These are phyloP conservation scores for Corbicula japonica DNA, from an alignment of 2,888 invertebrate species.

Conservation along the genomic window DNA sequence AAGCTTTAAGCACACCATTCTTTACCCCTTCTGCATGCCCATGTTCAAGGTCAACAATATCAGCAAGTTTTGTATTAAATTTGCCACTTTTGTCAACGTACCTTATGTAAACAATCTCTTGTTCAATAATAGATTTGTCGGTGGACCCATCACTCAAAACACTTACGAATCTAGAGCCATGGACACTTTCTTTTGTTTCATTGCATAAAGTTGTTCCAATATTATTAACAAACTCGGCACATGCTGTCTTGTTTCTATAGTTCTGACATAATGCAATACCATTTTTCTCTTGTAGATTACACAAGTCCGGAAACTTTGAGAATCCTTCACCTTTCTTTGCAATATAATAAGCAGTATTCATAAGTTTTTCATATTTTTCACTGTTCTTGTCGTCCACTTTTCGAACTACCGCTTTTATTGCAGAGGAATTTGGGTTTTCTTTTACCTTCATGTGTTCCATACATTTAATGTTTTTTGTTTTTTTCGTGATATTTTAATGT, in stretches of 20 bases:
- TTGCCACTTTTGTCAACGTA: conserved; percentile 27
- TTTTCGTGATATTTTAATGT: too few species aligned
- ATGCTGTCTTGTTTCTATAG: conserved; percentile 13
- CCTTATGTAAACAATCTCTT: conserved; percentile 41
- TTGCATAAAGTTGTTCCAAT: background rate
- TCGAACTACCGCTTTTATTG: too few species aligned
- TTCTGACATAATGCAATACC: conserved; percentile 10
- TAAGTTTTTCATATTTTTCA: too few species aligned
- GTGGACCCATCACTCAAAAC: conserved; percentile 16
- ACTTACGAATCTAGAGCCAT: background rate
- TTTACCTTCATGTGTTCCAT: too few species aligned
- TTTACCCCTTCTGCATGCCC: conserved; percentile 30
- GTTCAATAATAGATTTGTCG: conserved; percentile 31
- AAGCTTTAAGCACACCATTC: conserved; percentile 20
- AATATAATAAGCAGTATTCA: too few species aligned
- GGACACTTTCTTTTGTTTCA: background rate
- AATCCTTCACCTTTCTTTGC: too few species aligned
- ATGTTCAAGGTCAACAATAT: conserved; percentile 32
- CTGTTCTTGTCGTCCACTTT: too few species aligned
- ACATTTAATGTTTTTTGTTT: too few species aligned
- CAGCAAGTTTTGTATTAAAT: conserved; percentile 29
- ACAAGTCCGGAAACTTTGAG: conserved; percentile 23
- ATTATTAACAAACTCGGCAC: background rate
- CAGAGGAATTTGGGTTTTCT: too few species aligned
- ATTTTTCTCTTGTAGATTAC: conserved; percentile 22